These are phyloP conservation scores for Lacerta agilis DNA, from an alignment of 2,797 vertebrate genomes.

Conservation along the genomic window DNA sequence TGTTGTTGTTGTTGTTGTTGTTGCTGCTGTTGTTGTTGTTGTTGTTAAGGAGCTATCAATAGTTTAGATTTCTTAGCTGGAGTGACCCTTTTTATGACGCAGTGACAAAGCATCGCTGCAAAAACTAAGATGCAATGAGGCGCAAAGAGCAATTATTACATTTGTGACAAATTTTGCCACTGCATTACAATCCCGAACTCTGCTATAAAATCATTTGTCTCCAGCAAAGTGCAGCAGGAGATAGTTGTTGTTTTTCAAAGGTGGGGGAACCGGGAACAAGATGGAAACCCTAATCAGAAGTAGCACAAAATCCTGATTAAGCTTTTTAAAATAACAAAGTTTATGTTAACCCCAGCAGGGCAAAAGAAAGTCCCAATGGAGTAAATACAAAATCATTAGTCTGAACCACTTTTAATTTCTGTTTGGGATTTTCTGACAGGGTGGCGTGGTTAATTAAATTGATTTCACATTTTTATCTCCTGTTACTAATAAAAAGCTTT, in stretches of 20 bases:
- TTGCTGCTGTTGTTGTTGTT: too few species aligned
- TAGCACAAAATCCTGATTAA: conserved; percentile 59
- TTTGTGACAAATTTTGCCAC: not conserved
- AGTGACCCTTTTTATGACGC: not conserved
- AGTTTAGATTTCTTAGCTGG: too few species aligned
- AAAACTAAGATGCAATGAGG: not conserved
- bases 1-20: too few species aligned
- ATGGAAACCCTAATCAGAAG: conserved; percentile 51
- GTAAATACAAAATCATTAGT: conserved; percentile 59
- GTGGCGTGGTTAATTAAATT: conserved; percentile 50
- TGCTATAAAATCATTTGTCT: conserved; percentile 22
- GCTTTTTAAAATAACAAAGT: conserved; percentile 62
- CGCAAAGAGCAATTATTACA: too few species aligned
- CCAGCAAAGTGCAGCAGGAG: conserved; percentile 38
- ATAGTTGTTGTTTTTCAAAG: too few species aligned
- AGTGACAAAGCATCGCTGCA: not conserved
- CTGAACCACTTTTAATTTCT: conserved; percentile 60
- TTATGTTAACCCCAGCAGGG: conserved; percentile 53
- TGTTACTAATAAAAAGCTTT: conserved; percentile 51
- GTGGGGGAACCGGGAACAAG: too few species aligned
- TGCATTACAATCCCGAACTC: conserved; percentile 35
- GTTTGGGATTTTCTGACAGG: conserved; percentile 28
- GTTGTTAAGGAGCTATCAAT: too few species aligned
- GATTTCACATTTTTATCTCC: conserved; percentile 38
- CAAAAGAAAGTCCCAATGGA: conserved; percentile 26